These are phyloP conservation scores for Ranitomeya variabilis DNA, from an alignment of 2,113 vertebrate species.

Conservation along the genomic window DNA sequence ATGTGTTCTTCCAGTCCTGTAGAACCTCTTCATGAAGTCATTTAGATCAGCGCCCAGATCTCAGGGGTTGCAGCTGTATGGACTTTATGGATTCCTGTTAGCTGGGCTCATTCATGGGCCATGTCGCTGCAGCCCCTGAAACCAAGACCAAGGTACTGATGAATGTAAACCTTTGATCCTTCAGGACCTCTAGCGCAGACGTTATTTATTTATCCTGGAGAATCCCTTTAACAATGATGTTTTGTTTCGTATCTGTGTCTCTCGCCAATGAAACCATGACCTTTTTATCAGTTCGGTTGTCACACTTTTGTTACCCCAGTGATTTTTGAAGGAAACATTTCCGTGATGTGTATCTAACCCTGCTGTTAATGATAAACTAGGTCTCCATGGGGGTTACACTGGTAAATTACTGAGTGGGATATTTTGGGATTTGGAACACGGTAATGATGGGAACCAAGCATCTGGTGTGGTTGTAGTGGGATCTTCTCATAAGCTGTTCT, in stretches of 20 bases:
- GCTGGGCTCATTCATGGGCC: too few species aligned
- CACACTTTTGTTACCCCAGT: background rate
- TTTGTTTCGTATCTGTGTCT: background rate
- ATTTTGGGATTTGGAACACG: background rate
- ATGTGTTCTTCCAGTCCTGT: too few species aligned
- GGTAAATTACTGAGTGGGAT: background rate
- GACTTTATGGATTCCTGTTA: background rate
- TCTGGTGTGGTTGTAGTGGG: background rate
- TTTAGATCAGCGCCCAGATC: background rate
- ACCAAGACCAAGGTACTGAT: background rate
- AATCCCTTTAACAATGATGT: background rate
- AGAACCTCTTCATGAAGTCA: background rate
- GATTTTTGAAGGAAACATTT: conserved; percentile 31
- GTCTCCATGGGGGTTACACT: background rate
- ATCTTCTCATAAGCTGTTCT: background rate
- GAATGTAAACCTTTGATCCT: background rate
- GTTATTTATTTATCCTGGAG: conserved; percentile 12
- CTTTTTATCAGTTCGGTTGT: conserved; percentile 2
- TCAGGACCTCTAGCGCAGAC: background rate
- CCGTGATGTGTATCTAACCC: background rate
- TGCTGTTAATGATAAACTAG: conserved; percentile 28
- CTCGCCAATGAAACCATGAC: background rate
- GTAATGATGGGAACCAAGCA: background rate
- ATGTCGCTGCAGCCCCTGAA: background rate
- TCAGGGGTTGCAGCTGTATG: background rate